Evolutionary conservation across 2,888 invertebrate species (phyloP).

Genomic region (Lochmaea capreae): DNA sequence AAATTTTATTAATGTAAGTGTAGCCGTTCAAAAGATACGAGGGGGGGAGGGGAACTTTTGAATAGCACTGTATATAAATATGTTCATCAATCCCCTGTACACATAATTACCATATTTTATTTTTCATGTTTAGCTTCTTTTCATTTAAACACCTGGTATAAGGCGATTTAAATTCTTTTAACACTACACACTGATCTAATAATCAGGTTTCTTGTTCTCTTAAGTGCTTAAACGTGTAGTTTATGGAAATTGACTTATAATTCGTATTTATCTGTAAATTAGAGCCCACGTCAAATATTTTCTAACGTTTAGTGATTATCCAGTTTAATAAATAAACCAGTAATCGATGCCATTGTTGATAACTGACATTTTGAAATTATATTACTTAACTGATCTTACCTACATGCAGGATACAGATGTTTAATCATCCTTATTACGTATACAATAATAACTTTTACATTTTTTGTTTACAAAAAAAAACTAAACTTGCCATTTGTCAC

Average conservation of each 20-base stretch:
- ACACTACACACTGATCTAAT: background rate
- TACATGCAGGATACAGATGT: background rate
- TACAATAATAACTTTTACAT: background rate
- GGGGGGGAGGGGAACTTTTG: no score
- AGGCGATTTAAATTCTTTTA: background rate
- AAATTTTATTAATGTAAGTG: no score
- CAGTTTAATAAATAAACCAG: background rate
- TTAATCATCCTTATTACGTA: background rate
- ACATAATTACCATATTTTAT: background rate
- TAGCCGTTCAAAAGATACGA: no score
- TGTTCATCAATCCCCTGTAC: no score
- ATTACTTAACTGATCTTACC: background rate
- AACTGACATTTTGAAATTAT: background rate
- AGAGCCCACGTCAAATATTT: background rate
- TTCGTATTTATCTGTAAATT: constrained; percentile 3
- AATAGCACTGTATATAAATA: no score
- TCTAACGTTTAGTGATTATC: background rate
- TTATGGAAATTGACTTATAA: constrained; percentile 12
- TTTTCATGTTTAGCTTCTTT: constrained; percentile 1
- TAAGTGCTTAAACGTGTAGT: constrained; percentile 17
- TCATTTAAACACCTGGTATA: constrained; percentile 16
- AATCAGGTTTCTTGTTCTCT: constrained; percentile 13
- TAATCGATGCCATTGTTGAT: no score
- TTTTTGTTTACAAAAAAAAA: background rate
- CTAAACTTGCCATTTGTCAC: background rate